These are phyloP conservation scores for Harpalus rubripes DNA, from an alignment of 2,888 invertebrate species.

Conservation along the genomic window DNA sequence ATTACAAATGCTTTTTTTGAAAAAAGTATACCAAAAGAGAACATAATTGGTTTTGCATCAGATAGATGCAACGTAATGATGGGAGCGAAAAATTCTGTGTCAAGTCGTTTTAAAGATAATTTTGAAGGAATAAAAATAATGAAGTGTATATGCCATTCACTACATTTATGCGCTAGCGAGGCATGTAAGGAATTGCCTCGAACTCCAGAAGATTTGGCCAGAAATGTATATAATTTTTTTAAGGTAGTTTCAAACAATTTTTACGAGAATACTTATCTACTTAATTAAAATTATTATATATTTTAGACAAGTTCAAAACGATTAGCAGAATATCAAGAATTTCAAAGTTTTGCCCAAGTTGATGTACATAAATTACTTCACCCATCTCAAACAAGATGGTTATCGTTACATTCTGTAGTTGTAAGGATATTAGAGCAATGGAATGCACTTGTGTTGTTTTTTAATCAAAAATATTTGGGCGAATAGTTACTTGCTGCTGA, in stretches of 20 bases:
- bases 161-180: not conserved
- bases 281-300: too few species aligned
- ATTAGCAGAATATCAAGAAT: not conserved
- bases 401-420: not conserved
- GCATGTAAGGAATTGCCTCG: not conserved
- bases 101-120: not conserved
- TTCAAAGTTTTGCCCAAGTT: not conserved
- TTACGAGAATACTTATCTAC: not conserved
- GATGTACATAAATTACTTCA: not conserved
- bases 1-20: not conserved
- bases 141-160: not conserved
- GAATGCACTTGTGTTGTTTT: not conserved
- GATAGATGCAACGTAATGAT: not conserved
- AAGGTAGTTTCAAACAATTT: not conserved
- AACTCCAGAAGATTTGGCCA: not conserved
- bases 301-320: too few species aligned
- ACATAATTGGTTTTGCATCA: not conserved
- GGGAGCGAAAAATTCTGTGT: not conserved
- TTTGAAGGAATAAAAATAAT: not conserved
- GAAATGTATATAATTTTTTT: not conserved
- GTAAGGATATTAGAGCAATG: not conserved
- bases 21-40: not conserved
- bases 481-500: not conserved
- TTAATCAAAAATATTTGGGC: not conserved
- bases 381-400: not conserved